phyloP scores from a whole-genome alignment of 2,888 invertebrate species.

The Pristionchus exspectatus region DNA sequence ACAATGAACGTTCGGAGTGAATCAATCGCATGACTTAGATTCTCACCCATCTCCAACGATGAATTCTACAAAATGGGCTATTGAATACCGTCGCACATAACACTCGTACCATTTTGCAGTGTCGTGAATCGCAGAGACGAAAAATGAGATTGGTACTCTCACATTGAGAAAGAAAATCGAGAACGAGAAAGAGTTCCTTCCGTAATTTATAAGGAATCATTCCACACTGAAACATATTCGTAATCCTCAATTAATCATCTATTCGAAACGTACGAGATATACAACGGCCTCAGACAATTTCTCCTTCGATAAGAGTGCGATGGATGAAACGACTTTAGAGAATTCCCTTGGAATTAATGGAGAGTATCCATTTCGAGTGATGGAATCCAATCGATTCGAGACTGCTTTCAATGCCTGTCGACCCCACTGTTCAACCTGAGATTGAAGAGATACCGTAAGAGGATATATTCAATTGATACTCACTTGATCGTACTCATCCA shows the following conservation, averaged over 20 bases:
- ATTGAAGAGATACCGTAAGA: neutral
- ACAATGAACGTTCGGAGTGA: constrained; percentile 16
- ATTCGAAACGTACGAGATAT: constrained; percentile 33
- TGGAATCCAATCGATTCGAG: constrained; percentile 7
- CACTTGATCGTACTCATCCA: constrained; percentile 41
- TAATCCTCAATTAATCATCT: neutral
- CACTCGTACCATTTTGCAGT: neutral
- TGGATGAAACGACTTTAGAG: neutral
- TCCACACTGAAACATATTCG: constrained; percentile 7
- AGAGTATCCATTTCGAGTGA: constrained; percentile 40
- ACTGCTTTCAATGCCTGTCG: constrained; percentile 14
- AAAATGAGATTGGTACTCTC: constrained; percentile 50
- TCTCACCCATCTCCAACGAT: constrained; percentile 11
- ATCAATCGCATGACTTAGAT: constrained; percentile 43
- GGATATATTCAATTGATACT: neutral
- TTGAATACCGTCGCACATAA: neutral
- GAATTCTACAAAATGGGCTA: neutral
- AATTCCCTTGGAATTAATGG: constrained; percentile 54
- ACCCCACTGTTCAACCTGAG: constrained; percentile 37
- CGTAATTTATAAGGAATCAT: constrained; percentile 49
- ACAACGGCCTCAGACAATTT: constrained; percentile 5
- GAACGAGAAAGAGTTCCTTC: constrained; percentile 15
- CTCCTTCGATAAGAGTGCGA: neutral
- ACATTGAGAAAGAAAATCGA: constrained; percentile 40
- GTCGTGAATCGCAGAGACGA: constrained; percentile 24